Base-by-base conservation (phyloP, 35 echinoderm and acorn worm genomes). In the Ophioderma brevispina region DNA sequence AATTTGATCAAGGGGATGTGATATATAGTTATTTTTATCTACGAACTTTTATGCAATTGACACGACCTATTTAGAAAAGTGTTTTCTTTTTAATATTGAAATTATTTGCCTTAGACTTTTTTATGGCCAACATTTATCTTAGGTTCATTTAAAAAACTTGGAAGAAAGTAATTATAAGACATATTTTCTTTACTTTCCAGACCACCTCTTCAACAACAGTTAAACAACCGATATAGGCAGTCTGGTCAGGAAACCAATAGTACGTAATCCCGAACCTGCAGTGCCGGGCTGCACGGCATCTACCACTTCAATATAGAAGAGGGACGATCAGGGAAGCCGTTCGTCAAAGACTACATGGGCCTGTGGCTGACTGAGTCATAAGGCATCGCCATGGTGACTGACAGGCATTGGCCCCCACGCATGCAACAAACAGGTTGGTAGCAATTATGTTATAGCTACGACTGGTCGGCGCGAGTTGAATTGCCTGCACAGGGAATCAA, bases 351-450 rank as follows among this genome's bases (percentile, higher is more conserved):
- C 76, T 94, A 14, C 92, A 94, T 55, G 87, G 28, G 4, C 92
- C 92, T 19, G 76, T 77, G 41, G 81, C 80, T 59, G 81, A 0
- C 39, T 94, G 15, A 94, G 92, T 49, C 82, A 79, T 15, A 80
- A 43, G n/a, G 76, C 78, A 0, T 50, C 92, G 28, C 43, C 28
- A 31, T 35, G 52, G 15, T 46, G 0, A 64, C 55, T 35, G 88
- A 90, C 39, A 89, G 81, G 41, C 41, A 0, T 42, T 37, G 0
- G 33, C 76, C 40, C 36, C 38, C 31, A 94, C 92, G 1, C 92
- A 87, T n/a, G 76, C 81, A n/a, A 21, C 92, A 94, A 82, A 87
- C 92, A 37, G 82, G 92, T 94, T 39, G 17, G n/a, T n/a, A n/a
- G n/a, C n/a, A n/a, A n/a, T n/a, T n/a, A n/a, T n/a, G n/a, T n/a